Evolutionary conservation across 1,140 invertebrate species (phyloP).

Genomic region (Atopsyche davidsoni): DNA sequence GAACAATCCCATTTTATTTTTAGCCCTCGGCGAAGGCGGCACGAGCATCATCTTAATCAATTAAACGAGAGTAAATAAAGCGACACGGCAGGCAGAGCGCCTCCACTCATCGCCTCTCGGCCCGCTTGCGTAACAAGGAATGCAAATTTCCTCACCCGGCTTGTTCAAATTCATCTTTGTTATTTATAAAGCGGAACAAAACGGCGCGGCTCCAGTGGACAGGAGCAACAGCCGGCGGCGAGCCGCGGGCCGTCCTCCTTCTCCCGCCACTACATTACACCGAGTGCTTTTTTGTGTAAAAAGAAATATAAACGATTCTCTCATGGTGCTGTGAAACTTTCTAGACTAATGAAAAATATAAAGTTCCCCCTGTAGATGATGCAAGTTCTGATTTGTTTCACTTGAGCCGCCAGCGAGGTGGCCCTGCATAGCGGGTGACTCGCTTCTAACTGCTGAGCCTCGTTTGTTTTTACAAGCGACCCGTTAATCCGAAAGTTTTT

Average conservation of each 20-base stretch:
- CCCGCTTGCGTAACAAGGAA: too few relatives aligned
- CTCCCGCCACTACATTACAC: conserved; percentile 2
- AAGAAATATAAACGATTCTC: conserved; percentile 9
- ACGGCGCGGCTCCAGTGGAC: too few relatives aligned
- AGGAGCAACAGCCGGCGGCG: background rate
- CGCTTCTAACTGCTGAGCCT: conserved; percentile 4
- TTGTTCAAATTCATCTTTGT: too few relatives aligned
- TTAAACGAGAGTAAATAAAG: too few relatives aligned
- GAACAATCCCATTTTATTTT: too few relatives aligned
- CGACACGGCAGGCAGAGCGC: too few relatives aligned
- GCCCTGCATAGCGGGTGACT: background rate
- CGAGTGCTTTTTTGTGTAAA: background rate
- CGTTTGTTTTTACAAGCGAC: conserved; percentile 1
- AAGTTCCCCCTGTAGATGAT: conserved; percentile 5
- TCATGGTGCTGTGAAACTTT: conserved; percentile 16
- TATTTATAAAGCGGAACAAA: too few relatives aligned
- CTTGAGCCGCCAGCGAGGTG: background rate
- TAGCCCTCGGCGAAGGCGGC: too few relatives aligned
- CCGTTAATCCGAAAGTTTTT: conserved; percentile 14
- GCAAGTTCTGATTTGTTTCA: conserved; percentile 12
- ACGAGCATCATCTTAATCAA: too few relatives aligned
- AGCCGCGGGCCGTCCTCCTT: background rate
- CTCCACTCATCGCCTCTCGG: too few relatives aligned
- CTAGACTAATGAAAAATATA: conserved; percentile 24
- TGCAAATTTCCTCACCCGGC: too few relatives aligned